Percentiles rank a stretch among this genome's conserved stretches.
Conservation (phyloP, 2,797 vertebrate genomes). For the Hydrocynus forskahlii region DNA sequence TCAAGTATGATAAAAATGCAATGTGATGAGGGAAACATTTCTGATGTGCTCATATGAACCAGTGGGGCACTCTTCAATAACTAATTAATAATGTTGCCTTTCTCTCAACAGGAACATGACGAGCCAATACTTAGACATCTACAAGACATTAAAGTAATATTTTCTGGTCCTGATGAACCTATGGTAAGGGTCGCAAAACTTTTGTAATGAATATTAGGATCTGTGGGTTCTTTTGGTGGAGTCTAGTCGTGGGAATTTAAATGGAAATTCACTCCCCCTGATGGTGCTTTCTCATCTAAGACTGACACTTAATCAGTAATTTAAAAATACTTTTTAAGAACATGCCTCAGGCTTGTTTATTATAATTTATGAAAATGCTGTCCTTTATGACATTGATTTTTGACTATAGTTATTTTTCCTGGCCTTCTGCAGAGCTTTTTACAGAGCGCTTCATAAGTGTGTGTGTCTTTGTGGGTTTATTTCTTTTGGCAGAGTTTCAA, state of each 20-base stretch:
- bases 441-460: too few species aligned
- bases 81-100: background rate
- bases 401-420: too few species aligned
- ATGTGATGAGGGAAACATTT: background rate
- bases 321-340: background rate
- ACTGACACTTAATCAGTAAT: background rate
- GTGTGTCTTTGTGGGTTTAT: conserved; percentile 9
- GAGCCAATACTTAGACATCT: conserved; percentile 95
- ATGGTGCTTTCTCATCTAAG: background rate
- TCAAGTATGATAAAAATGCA: too few species aligned
- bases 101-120: conserved; percentile 86
- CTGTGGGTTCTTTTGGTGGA: too few species aligned
- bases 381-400: too few species aligned
- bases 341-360: too few species aligned
- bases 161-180: conserved; percentile 90
- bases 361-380: too few species aligned
- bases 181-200: conserved; percentile 82
- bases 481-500: conserved; percentile 86
- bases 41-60: too few species aligned
- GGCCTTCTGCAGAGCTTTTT: too few species aligned
- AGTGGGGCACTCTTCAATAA: too few species aligned
- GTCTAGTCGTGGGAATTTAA: background rate
- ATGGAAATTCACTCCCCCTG: background rate
- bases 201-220: background rate
- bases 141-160: conserved; percentile 95